A percentile compares a stretch with the other conserved stretches of the same genome.
phyloP scores from a whole-genome alignment of 2,888 invertebrate genomes.

The Lepidonotus clava region DNA sequence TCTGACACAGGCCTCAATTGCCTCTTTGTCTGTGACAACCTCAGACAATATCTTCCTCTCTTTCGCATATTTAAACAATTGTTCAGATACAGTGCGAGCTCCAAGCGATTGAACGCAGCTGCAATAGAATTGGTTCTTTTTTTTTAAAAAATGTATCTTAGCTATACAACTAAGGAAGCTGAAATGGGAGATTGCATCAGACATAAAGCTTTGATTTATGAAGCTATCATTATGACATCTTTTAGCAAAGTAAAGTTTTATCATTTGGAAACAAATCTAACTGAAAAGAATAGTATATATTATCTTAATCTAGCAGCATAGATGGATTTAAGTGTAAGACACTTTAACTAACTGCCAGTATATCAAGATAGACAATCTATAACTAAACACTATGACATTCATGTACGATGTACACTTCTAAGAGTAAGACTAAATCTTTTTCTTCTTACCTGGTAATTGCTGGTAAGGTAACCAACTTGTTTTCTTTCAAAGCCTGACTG shows the following conservation, averaged over 20 bases:
- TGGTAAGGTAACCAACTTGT: slow-evolving; percentile 78
- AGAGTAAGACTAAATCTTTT: not conserved
- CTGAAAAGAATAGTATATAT: not conserved
- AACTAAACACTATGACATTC: not conserved
- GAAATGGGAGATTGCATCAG: too few species aligned
- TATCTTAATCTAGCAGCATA: not conserved
- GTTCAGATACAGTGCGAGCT: slow-evolving; percentile 74
- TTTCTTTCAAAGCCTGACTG: slow-evolving; percentile 79
- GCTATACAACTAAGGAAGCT: too few species aligned
- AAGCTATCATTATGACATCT: too few species aligned
- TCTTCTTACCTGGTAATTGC: slow-evolving; percentile 79
- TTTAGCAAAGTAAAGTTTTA: too few species aligned
- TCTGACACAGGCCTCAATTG: slow-evolving; percentile 78
- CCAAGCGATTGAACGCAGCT: slow-evolving; percentile 81
- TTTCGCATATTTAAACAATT: slow-evolving; percentile 74
- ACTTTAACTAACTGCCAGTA: not conserved
- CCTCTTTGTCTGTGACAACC: slow-evolving; percentile 80
- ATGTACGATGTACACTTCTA: not conserved
- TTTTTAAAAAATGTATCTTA: too few species aligned
- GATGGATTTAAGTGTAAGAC: not conserved
- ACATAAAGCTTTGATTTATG: too few species aligned
- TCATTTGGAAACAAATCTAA: too few species aligned
- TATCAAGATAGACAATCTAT: not conserved
- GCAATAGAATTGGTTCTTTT: too few species aligned
- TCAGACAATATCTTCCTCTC: slow-evolving; percentile 77